Evolutionary conservation across 2,888 invertebrate species (phyloP).

Genomic region (Caenorhabditis virilis): DNA sequence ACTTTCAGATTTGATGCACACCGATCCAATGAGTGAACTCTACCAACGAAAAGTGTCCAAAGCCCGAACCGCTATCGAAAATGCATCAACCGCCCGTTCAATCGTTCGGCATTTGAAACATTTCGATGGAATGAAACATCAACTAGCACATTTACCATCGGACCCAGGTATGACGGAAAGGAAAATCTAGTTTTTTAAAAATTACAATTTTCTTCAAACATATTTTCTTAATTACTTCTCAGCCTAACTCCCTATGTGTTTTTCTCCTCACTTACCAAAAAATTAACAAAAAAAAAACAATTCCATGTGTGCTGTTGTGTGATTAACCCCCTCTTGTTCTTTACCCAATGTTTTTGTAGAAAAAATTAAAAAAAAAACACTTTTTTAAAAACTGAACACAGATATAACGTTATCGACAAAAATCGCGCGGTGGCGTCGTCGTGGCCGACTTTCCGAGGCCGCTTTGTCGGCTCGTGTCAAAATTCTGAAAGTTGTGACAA

Average conservation of each 20-base stretch:
- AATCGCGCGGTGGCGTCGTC: slow-evolving; percentile 39
- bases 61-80: slow-evolving; percentile 43
- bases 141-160: slow-evolving; percentile 45
- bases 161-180: slow-evolving; percentile 33
- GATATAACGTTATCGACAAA: slow-evolving; percentile 35
- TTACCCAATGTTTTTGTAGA: background rate
- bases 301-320: no score
- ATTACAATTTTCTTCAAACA: no score
- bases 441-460: slow-evolving; percentile 51
- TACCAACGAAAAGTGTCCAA: slow-evolving; percentile 81
- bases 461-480: slow-evolving; percentile 59
- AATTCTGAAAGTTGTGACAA: slow-evolving; percentile 65
- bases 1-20: slow-evolving; percentile 83
- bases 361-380: slow-evolving; percentile 2
- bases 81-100: slow-evolving; percentile 75
- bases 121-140: slow-evolving; percentile 61
- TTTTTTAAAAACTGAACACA: slow-evolving; percentile 7
- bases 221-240: no score
- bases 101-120: slow-evolving; percentile 62
- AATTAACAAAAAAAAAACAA: no score
- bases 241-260: no score
- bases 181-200: no score
- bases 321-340: slow-evolving; percentile 1
- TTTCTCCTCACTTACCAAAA: no score
- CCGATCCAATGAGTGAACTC: slow-evolving; percentile 84